A percentile compares a stretch with the other conserved stretches of the same genome.
Evolutionary conservation across 2,797 vertebrate species (phyloP).

Genomic region (Ficedula albicollis): DNA sequence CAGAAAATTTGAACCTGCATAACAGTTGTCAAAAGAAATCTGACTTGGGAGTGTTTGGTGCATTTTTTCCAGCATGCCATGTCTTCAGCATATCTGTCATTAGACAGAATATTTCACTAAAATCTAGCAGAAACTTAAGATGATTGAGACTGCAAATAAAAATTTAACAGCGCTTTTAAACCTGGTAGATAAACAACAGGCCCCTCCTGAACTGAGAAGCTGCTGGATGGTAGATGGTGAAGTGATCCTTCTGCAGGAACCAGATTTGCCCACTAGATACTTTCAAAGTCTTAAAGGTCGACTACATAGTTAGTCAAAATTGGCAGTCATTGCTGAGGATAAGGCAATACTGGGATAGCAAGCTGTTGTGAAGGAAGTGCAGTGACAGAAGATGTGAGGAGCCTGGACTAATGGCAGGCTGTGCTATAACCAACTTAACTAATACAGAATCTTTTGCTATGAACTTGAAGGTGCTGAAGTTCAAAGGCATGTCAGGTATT

Average conservation of each 20-base stretch:
- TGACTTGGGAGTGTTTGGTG: background rate
- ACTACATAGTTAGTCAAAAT: background rate
- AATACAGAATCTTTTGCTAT: background rate
- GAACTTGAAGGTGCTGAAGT: background rate
- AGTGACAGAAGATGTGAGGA: background rate
- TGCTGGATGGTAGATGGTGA: background rate
- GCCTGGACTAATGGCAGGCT: background rate
- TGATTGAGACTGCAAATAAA: background rate
- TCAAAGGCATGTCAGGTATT: background rate
- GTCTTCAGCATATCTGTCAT: background rate
- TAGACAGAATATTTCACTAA: background rate
- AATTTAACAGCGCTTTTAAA: background rate
- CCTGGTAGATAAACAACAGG: background rate
- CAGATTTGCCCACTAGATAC: background rate
- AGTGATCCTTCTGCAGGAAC: background rate
- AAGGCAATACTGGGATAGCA: background rate
- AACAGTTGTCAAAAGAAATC: background rate
- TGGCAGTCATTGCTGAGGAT: background rate
- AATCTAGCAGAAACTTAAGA: background rate
- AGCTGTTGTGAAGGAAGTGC: background rate
- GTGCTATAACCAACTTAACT: background rate
- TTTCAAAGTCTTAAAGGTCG: background rate
- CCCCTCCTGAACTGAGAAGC: background rate
- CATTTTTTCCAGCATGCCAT: background rate
- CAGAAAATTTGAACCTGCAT: background rate